Evolutionary conservation across 1,140 invertebrate species (phyloP), one percentile per base, ranked within the genome.

Genomic region (Ganaspis sp.): DNA sequence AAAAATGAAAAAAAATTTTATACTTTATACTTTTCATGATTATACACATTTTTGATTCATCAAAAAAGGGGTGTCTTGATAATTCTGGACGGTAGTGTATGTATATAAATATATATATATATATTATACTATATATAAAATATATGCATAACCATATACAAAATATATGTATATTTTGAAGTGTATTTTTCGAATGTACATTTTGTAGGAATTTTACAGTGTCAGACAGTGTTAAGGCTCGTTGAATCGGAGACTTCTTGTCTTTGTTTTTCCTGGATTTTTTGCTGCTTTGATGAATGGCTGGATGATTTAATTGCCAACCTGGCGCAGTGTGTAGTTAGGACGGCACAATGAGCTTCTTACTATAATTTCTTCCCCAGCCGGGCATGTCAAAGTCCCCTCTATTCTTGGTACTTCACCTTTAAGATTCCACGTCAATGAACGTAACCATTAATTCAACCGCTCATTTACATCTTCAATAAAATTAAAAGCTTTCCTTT

Each of bases 341-440:
- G 72, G 70, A 77, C 77, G 78, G 77, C 72, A 70, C 74, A 79
- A 79, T 72, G 80, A 81, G 80, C 74, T 71, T 74, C 75, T 82
- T 79, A 29, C 23, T 64, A 64, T 64, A 64, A 79, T 75, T 76
- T 74, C 73, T 42, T 77, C 72, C 64, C 73, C 73, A 79, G 79
- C 15, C 26, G 58, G 23, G 58, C 2, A 15, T 1, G 58, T 64
- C 58, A 29, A 64, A 15, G 0, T 64, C 26, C 26, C 23, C 23
- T 64, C 58, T 64, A 64, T 64, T 64, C 26, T 15, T 64, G 23
- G 9, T 26, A 17, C 1, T 64, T 64, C 58, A 64, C 58, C 58
- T 64, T 64, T 64, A 34, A 64, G 58, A 64, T 64, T 64, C 58
- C 23, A 64, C 58, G 26, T 64, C 26, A 64, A 64, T 64, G 58